Evolutionary conservation across 2,113 vertebrate species (phyloP).

Genomic region (Chlamydotis undulata): DNA sequence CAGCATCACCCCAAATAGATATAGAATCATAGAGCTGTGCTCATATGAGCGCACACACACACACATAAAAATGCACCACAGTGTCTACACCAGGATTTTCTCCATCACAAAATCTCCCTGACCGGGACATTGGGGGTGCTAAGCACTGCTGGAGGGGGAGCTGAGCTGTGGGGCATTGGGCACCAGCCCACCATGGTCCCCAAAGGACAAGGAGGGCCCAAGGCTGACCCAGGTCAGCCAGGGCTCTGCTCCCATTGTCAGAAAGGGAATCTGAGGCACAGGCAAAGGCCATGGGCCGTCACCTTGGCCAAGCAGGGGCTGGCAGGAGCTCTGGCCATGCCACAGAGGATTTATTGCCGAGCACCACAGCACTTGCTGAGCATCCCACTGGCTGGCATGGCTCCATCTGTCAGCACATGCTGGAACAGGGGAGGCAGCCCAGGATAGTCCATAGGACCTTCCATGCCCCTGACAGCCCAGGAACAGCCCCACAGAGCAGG

Average conservation of each 20-base stretch:
- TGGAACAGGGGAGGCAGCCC: not conserved
- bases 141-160: too few species aligned
- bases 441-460: not conserved
- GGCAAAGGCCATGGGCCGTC: fast-evolving
- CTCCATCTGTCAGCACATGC: not conserved
- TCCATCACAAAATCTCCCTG: not conserved
- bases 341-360: not conserved
- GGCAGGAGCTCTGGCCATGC: fast-evolving
- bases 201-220: fast-evolving
- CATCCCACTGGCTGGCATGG: fast-evolving
- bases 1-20: not conserved
- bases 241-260: fast-evolving
- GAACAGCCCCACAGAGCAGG: fast-evolving
- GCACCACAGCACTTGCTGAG: not conserved
- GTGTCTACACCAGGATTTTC: fast-evolving
- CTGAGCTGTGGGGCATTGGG: not conserved
- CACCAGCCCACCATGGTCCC: not conserved
- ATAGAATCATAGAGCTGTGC: too few species aligned
- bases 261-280: fast-evolving
- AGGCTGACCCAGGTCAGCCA: fast-evolving
- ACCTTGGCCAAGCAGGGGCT: not conserved
- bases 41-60: fast-evolving
- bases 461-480: fast-evolving
- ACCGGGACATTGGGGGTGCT: fast-evolving
- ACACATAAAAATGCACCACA: fast-evolving